A percentile compares a stretch with the other conserved stretches of the same genome.
Conservation (phyloP, 2,113 vertebrate species). For the Actinemys pallida region DNA sequence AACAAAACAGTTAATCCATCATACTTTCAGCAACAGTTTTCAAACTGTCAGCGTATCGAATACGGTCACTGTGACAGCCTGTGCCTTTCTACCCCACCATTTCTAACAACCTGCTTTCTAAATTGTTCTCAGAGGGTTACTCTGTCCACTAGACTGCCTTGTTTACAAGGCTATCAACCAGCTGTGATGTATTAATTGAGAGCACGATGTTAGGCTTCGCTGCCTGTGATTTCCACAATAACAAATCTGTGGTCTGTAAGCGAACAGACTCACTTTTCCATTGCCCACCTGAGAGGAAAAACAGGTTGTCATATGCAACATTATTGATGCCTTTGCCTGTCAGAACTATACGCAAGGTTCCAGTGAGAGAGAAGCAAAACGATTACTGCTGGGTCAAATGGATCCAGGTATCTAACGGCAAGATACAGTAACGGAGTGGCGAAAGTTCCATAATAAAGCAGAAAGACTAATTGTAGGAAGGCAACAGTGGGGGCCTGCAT, state of each 20-base stretch:
- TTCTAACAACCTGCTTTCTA: not conserved
- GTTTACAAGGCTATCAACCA: not conserved
- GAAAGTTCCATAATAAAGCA: not conserved
- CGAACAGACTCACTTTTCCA: not conserved
- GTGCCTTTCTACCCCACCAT: not conserved
- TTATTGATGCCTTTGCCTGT: not conserved
- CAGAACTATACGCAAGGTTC: not conserved
- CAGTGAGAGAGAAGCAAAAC: not conserved
- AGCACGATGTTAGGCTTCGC: accelerated
- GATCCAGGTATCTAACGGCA: not conserved
- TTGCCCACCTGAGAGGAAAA: not conserved
- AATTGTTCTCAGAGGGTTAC: not conserved
- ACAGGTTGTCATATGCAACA: not conserved
- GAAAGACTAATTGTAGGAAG: not conserved
- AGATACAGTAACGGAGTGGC: not conserved
- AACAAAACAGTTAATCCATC: not conserved
- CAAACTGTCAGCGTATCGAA: not conserved
- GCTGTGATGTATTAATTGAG: not conserved
- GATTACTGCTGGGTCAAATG: not conserved
- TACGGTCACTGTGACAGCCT: not conserved
- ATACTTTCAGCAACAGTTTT: not conserved
- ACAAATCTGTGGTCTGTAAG: not conserved
- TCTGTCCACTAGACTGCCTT: not conserved
- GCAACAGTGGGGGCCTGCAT: not conserved
- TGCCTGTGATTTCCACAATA: not conserved